Percentiles rank a stretch among this genome's conserved stretches.
Evolutionary conservation across 2,888 invertebrate species (phyloP).

Genomic region (Gasteruption jaculator): DNA sequence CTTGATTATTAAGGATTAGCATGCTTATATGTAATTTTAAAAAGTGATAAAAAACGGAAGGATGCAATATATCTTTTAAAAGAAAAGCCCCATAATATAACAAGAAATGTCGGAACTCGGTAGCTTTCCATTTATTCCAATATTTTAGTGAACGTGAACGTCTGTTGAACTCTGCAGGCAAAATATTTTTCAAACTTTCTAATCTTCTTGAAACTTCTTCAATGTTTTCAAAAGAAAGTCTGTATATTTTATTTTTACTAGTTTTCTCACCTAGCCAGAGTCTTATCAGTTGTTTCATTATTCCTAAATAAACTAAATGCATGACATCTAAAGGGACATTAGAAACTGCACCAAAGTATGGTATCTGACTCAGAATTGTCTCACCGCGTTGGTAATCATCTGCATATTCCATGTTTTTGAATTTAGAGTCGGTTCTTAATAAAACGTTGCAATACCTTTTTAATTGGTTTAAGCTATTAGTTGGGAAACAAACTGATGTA

Average conservation of each 20-base stretch:
- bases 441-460: too few relatives aligned
- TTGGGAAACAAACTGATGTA: too few relatives aligned
- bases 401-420: too few relatives aligned
- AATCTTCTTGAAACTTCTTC: constrained; percentile 2
- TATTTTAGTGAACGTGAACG: constrained; percentile 4
- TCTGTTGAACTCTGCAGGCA: constrained; percentile 1
- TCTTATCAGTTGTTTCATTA: constrained; percentile 20
- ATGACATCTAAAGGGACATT: constrained; percentile 10
- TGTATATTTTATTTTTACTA: neutral
- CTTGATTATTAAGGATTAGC: too few relatives aligned
- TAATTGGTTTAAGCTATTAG: too few relatives aligned
- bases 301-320: constrained; percentile 25
- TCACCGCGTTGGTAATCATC: constrained; percentile 21
- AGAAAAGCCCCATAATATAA: too few relatives aligned
- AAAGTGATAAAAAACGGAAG: too few relatives aligned
- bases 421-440: too few relatives aligned
- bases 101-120: constrained; percentile 5
- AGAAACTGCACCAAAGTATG: constrained; percentile 19
- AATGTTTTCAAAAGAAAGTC: neutral
- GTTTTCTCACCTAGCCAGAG: too few relatives aligned
- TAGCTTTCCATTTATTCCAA: constrained; percentile 5
- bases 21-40: too few relatives aligned
- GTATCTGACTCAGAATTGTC: constrained; percentile 19
- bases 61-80: too few relatives aligned
- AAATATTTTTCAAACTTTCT: constrained; percentile 4